Base-by-base conservation (phyloP, 2,113 vertebrate species). In the Spermophilus dauricus region DNA sequence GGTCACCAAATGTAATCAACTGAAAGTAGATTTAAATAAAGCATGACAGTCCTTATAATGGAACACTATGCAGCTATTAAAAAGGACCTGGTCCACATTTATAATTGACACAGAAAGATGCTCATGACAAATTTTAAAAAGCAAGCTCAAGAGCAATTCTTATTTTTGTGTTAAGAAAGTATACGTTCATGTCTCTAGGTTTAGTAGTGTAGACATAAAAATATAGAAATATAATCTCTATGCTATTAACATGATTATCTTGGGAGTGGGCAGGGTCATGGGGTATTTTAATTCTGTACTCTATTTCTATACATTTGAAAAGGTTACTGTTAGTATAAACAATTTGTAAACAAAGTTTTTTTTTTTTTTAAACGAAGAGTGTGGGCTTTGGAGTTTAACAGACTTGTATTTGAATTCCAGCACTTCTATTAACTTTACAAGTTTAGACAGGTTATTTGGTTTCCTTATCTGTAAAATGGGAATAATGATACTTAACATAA, bases 141-240 rank as follows among this genome's bases (percentile, higher is more conserved):
- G 14, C 32, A 70, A 94, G 26, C 84, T 81, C 73, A 51, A 80
- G 32, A 37, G 34, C 24, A 53, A 20, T 58, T 61, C 37, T 92
- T 34, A 12, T 39, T 76, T 89, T 53, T 82, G 72, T 85, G 58
- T 70, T 28, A 72, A 20, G 77, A 78, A 45, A 65, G 4, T 28
- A 8, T 53, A 69, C 18, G 9, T 32, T 7, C 14, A 69, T 67
- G 6, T 92, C 56, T 81, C 72, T 76, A 80, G 8, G 45, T 94
- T 91, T 96, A 37, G n/a, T 76, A 91, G 30, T 45, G 69, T 11
- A 85, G 37, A 42, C 32, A 84, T 26, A 94, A 30, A 73, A 87
- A 58, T 45, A 20, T 17, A 80, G 28, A 87, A 91, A 61, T 75
- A 75, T 3, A 13, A 61, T 67, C 10, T 81, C 24, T 70, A 6